phyloP scores from a whole-genome alignment of 2,797 vertebrate genomes.

The Caiman crocodilus region DNA sequence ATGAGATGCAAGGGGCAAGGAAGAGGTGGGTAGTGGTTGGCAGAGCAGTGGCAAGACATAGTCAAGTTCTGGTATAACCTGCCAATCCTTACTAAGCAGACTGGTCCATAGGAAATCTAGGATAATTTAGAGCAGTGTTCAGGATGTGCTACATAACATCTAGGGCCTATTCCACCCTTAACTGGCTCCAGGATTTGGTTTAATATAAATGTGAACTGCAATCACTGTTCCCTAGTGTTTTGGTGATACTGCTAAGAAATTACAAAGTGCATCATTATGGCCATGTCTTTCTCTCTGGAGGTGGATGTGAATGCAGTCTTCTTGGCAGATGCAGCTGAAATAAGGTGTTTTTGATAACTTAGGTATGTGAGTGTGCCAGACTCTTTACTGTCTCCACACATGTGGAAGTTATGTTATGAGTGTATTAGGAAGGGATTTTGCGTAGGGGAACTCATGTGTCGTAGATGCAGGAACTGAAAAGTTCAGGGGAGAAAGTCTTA shows the following conservation, averaged over 20 bases:
- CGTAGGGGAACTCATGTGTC: neutral
- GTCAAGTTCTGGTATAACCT: neutral
- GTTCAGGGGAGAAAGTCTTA: neutral
- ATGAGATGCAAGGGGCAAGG: neutral
- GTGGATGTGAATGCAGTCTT: neutral
- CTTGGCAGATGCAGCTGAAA: neutral
- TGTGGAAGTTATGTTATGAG: neutral
- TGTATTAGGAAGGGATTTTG: neutral
- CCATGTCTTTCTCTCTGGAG: neutral
- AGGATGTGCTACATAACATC: neutral
- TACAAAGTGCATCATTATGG: neutral
- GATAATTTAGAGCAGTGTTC: neutral
- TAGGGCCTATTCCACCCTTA: neutral
- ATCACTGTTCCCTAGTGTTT: neutral
- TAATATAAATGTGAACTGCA: neutral
- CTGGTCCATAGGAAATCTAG: neutral
- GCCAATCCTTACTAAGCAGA: neutral
- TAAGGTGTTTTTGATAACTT: neutral
- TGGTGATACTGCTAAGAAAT: neutral
- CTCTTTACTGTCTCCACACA: rapidly evolving
- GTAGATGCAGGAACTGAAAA: neutral
- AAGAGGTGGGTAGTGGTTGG: neutral
- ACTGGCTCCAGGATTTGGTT: neutral
- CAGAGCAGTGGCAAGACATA: neutral
- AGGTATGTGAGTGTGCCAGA: neutral